Evolutionary conservation across 2,113 vertebrate genomes (phyloP).

Genomic region (Sardina pilchardus): DNA sequence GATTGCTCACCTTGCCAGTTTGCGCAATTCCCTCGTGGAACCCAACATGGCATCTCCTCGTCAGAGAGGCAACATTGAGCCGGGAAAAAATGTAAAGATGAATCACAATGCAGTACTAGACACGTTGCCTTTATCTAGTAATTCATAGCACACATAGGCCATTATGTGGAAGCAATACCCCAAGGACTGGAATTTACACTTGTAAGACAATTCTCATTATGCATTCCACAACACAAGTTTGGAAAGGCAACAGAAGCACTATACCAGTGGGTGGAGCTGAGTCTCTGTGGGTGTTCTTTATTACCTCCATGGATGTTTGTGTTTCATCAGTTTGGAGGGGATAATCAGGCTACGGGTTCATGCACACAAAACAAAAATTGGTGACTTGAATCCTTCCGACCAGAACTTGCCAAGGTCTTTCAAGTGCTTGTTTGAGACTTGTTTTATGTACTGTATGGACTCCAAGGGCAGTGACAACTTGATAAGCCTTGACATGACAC

Average conservation of each 20-base stretch:
- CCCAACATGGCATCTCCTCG: not conserved
- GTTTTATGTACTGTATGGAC: no score
- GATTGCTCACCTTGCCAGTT: constrained; percentile 16
- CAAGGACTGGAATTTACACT: constrained; percentile 37
- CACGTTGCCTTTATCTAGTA: constrained; percentile 29
- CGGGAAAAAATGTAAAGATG: constrained; percentile 1
- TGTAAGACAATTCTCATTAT: constrained; percentile 36
- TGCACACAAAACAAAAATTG: not conserved
- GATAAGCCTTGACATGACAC: not conserved
- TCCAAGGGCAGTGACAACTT: not conserved
- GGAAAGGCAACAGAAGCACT: constrained; percentile 11
- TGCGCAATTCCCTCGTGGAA: constrained; percentile 27
- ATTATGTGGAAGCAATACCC: constrained; percentile 30
- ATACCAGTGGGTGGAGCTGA: not conserved
- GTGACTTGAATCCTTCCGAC: not conserved
- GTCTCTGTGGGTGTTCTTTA: not conserved
- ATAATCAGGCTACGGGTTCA: not conserved
- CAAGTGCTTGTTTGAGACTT: not conserved
- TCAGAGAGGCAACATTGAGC: not conserved
- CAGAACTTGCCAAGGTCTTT: not conserved
- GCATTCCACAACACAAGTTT: constrained; percentile 28
- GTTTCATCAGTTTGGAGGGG: not conserved
- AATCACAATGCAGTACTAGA: not conserved
- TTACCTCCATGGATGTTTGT: not conserved
- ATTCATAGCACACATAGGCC: constrained; percentile 29